Evolutionary conservation across 2,797 vertebrate species (phyloP).

Genomic region (Spinibarbus caldwelli): DNA sequence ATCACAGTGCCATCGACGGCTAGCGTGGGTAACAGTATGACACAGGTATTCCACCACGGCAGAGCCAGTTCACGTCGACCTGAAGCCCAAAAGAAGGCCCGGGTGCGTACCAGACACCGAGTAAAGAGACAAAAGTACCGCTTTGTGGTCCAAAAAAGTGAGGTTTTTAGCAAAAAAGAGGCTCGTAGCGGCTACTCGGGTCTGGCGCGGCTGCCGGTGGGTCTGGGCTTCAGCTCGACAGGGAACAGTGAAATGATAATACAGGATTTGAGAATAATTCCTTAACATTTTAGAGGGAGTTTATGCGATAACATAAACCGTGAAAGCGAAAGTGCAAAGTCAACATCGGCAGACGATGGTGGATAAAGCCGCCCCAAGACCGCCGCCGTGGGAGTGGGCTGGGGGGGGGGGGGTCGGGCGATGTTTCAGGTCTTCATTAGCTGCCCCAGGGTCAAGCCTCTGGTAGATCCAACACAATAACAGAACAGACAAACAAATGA

Average conservation of each 20-base stretch:
- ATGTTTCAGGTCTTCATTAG: constrained; percentile 83
- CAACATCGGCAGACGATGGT: constrained; percentile 64
- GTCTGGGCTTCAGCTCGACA: constrained; percentile 64
- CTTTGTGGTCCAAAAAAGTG: constrained; percentile 73
- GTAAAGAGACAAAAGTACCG: constrained; percentile 56
- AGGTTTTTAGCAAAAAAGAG: constrained; percentile 67
- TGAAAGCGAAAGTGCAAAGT: constrained; percentile 82
- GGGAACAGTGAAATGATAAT: constrained; percentile 49
- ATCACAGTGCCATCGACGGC: constrained; percentile 32
- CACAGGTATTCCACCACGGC: constrained; percentile 27
- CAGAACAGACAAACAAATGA: constrained; percentile 84
- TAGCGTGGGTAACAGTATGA: constrained; percentile 28
- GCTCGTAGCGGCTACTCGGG: constrained; percentile 63
- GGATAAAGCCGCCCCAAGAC: constrained; percentile 63
- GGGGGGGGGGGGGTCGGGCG: constrained; percentile 53
- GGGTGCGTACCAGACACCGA: constrained; percentile 24
- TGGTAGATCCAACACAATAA: constrained; percentile 78
- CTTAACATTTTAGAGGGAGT: constrained; percentile 64
- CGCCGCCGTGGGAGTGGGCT: constrained; percentile 56
- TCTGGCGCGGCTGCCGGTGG: constrained; percentile 55
- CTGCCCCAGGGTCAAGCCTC: constrained; percentile 83
- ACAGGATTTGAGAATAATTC: constrained; percentile 59
- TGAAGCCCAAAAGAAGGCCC: constrained; percentile 54
- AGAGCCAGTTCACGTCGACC: constrained; percentile 24
- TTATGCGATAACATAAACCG: constrained; percentile 72